Base-by-base conservation (phyloP, 2,888 invertebrate species). In the Lamellibrachia satsuma region DNA sequence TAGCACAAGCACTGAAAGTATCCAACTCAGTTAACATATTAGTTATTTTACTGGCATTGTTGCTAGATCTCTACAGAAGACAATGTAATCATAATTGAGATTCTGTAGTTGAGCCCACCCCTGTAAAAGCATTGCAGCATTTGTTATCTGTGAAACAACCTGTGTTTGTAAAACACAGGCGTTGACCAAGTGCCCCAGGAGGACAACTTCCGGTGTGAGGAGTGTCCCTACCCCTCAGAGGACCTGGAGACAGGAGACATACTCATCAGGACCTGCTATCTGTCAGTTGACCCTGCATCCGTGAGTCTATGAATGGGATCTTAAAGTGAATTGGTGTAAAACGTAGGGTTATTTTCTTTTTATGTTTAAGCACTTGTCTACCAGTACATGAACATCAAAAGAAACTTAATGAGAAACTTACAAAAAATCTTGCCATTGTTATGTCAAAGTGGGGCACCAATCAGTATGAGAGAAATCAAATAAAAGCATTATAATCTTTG, bases 281-380 rank as follows among this genome's bases (percentile, higher is more conserved):
- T 96, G 8, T 96, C 96, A 15, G 93, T 95, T 52, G 96, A 96
- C 93, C 95, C 96, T 90, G 95, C 95, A 0, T 92, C 95, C 94
- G 96, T 96, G 94, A 93, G 92, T 92, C 75, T 75, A 75, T 22
- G n/a, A 6, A 75, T 22, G 75, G n/a, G 15, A 75, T 75, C 22
- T 15, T 9, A 55, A 55, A 7, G 1, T 39, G 39, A 39, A 39
- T 39, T 39, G 39, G 39, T 39, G 39, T 39, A 39, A 39, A 39
- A 39, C 39, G 39, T 39, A 39, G 39, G 39, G 39, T 0, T 39
- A 39, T 39, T 39, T 39, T 39, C 39, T 39, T 39, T 39, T 39
- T 39, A 39, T 39, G 39, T 39, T 39, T 39, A 0, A 39, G 39
- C 39, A 39, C 39, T 39, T 39, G 39, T 39, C 39, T 39, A 39